A percentile compares a stretch with the other conserved stretches of the same genome.
These are phyloP conservation scores for Montipora cactus DNA, from an alignment of 64 coral and sea anemone genomes.

Conservation along the genomic window DNA sequence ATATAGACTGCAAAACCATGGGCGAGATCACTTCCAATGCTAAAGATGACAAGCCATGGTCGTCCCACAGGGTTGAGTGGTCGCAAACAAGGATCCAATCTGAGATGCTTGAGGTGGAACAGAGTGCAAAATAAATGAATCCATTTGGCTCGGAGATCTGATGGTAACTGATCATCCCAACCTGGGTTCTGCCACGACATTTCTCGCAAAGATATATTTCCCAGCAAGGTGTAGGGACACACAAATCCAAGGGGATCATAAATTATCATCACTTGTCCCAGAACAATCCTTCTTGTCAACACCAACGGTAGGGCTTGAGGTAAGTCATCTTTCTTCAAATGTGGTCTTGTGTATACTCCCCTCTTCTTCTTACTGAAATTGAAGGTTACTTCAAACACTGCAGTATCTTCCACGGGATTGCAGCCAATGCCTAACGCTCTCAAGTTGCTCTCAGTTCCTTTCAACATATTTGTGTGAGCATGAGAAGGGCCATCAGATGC, in stretches of 20 bases:
- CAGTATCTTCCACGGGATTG: no score
- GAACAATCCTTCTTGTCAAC: constrained; percentile 85
- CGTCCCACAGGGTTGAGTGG: constrained; percentile 16
- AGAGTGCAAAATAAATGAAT: constrained; percentile 50
- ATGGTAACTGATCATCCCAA: constrained; percentile 76
- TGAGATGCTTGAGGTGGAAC: constrained; percentile 70
- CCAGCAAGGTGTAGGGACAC: constrained; percentile 68
- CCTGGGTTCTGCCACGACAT: constrained; percentile 58
- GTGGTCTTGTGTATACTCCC: constrained; percentile 50
- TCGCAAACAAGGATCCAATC: constrained; percentile 43
- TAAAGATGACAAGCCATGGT: constrained; percentile 73
- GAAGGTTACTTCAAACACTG: not conserved
- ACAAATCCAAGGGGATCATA: constrained; percentile 85
- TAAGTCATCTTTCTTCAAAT: constrained; percentile 50
- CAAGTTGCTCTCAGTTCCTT: no score
- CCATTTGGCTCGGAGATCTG: constrained; percentile 48
- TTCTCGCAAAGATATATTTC: constrained; percentile 77
- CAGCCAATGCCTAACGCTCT: no score
- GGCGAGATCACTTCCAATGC: constrained; percentile 74
- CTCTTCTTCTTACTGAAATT: constrained; percentile 86
- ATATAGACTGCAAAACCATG: constrained; percentile 74
- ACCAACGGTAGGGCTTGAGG: constrained; percentile 53
- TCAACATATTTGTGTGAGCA: no score
- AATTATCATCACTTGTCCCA: constrained; percentile 80
- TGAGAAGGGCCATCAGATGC: no score